These are phyloP conservation scores for Triplophysa siluroides DNA, from an alignment of 2,113 vertebrate genomes.

Conservation along the genomic window DNA sequence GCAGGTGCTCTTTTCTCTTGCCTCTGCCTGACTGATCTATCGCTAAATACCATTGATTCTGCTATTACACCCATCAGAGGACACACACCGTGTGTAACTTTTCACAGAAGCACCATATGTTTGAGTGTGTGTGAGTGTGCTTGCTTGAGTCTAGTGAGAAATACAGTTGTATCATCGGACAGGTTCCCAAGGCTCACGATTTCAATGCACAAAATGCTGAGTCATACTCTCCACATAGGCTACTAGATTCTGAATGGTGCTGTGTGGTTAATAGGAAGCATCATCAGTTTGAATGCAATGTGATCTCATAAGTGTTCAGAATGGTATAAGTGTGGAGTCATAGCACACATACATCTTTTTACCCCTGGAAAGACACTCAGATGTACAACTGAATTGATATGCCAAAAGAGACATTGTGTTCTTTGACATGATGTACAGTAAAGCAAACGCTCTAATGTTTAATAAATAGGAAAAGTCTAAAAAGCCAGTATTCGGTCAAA, in stretches of 20 bases:
- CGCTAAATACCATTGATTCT: conserved; percentile 53
- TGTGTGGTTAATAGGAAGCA: not conserved
- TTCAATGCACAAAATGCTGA: conserved; percentile 12
- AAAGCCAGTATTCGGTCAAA: no score
- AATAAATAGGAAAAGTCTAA: no score
- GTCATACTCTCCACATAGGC: not conserved
- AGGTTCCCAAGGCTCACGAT: not conserved
- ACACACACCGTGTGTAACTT: not conserved
- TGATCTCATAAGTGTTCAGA: not conserved
- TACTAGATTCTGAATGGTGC: not conserved
- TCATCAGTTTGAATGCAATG: not conserved
- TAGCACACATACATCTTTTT: no score
- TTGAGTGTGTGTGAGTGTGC: conserved; percentile 6
- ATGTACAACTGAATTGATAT: no score
- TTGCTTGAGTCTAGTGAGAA: conserved; percentile 14
- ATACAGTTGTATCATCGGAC: not conserved
- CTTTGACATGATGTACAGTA: no score
- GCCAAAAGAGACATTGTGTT: no score
- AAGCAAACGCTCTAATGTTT: no score
- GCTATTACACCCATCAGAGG: conserved; percentile 9
- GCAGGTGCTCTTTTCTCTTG: conserved; percentile 53
- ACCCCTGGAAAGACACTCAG: no score
- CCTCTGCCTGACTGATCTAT: conserved; percentile 40
- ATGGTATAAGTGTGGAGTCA: no score
- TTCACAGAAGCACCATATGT: conserved; percentile 18